Base-by-base conservation (phyloP, 1,140 invertebrate genomes). In the Gonatopus flavifemur region DNA sequence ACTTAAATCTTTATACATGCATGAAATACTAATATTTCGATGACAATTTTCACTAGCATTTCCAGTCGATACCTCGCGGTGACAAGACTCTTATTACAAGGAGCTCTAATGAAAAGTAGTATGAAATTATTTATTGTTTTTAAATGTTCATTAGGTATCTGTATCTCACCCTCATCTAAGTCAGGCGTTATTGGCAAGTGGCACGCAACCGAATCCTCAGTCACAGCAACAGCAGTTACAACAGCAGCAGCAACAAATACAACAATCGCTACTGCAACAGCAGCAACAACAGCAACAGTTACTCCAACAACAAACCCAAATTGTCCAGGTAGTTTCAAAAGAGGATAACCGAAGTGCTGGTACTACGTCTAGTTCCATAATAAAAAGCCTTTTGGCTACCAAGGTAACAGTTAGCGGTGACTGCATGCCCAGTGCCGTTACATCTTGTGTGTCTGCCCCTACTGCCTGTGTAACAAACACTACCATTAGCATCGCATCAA, bases 381-480 rank as follows among this genome's bases (percentile, higher is more conserved):
- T 93, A 67, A 92, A 93, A 79, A 91, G 86, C 78, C 81, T 93
- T 45, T 77, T 93, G 74, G 90, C 90, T 55, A 91, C 86, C 74
- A 93, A 93, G 82, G 87, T 93, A 81, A 86, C 82, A 55, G 64
- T 76, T 70, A 74, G 72, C 72, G 74, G 75, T 69, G 80, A 83
- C 72, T 82, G 82, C 80, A 81, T 83, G 81, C 60, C 80, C 79
- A 74, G 69, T 63, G 69, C 71, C 70, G 69, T 66, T 68, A 68
- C 70, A 48, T 71, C 70, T 70, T 75, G 56, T 79, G 76, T 69
- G 77, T 76, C 66, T 76, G 74, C 57, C 68, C 70, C 55, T 67
- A 71, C 66, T 77, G 79, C 69, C 74, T 76, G 72, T 59, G 72
- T 78, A 77, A 78, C 75, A 78, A 78, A 77, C 65, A 76, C 74